Evolutionary conservation across 2,113 vertebrate species (phyloP), one percentile per base, ranked within the genome.

Genomic region (Thunnus maccoyii): DNA sequence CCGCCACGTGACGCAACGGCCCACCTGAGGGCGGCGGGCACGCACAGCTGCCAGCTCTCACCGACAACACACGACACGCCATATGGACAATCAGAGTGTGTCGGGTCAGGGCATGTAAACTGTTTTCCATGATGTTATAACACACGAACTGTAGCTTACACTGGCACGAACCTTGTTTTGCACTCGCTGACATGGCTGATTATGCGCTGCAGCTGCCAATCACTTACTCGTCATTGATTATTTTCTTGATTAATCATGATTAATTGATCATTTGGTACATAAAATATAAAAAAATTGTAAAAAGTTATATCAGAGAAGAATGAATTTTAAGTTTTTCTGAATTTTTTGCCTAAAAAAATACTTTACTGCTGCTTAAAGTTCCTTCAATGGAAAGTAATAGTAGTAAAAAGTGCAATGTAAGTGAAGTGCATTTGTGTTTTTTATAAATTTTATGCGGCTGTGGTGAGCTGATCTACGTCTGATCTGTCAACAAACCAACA

Each of bases 11-110:
- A 84, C 54, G 78, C 88, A 77, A 22, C 51, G 11, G 20, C 74
- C 50, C 64, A 76, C 67, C 83, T 18, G 32, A 11, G 68, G 51
- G 74, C 14, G 41, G 51, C 3, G 50, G 80, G 52, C 41, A 51
- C 56, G 22, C 22, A 20, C 85, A 86, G 84, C 88, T 84, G 86
- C 55, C 71, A 57, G 66, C 51, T 55, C 64, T 73, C 71, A 76
- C 65, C 11, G 11, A 47, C 22, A 64, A 57, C 54, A 48, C 69
- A 41, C 14, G 2, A 9, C 36, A 41, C 3, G 1, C 41, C 18
- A 44, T 27, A 17, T n/a, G 57, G 46, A 11, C n/a, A 16, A 12
- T 18, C 12, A 41, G 36, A 22, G 60, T 5, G 36, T 17, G 46
- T 14, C 1, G 16, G 58, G 25, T 4, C 54, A 14, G 25, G 41